A percentile compares a stretch with the other conserved stretches of the same genome.
Evolutionary conservation across 2,797 vertebrate species (phyloP).

Genomic region (Rhadinocentrus ornatus): DNA sequence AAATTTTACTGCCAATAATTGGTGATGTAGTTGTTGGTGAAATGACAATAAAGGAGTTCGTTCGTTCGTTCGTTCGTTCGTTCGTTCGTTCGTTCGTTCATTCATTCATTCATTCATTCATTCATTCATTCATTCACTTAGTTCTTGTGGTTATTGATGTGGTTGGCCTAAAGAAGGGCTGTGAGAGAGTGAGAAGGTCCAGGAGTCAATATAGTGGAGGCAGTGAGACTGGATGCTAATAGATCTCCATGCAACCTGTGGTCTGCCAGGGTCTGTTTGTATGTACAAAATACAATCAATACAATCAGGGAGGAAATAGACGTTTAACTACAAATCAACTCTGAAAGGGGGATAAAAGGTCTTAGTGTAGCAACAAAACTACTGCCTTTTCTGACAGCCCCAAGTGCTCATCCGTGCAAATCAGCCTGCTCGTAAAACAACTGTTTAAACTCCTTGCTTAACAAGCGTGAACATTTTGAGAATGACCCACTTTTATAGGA

Average conservation of each 20-base stretch:
- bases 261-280: too few species aligned
- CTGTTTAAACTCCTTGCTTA: conserved; percentile 37
- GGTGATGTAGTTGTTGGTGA: too few species aligned
- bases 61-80: too few species aligned
- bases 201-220: conserved; percentile 70
- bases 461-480: conserved; percentile 32
- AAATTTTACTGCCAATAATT: too few species aligned
- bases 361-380: conserved; percentile 57
- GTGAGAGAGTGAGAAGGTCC: conserved; percentile 37
- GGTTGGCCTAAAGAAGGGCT: conserved; percentile 30
- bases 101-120: too few species aligned
- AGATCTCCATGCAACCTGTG: conserved; percentile 50
- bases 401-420: conserved; percentile 49
- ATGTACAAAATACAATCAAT: too few species aligned
- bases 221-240: conserved; percentile 63
- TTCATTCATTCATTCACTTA: too few species aligned
- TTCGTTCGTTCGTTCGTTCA: too few species aligned
- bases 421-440: conserved; percentile 56
- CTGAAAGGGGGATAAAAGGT: conserved; percentile 52
- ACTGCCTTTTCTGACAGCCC: conserved; percentile 50
- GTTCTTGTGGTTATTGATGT: conserved; percentile 61
- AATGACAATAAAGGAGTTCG: too few species aligned
- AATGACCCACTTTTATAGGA: conserved; percentile 31
- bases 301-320: conserved; percentile 43
- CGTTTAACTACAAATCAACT: conserved; percentile 58